These are phyloP conservation scores for Hippopotamyrus pictus DNA, from an alignment of 2,797 vertebrate species.

Conservation along the genomic window DNA sequence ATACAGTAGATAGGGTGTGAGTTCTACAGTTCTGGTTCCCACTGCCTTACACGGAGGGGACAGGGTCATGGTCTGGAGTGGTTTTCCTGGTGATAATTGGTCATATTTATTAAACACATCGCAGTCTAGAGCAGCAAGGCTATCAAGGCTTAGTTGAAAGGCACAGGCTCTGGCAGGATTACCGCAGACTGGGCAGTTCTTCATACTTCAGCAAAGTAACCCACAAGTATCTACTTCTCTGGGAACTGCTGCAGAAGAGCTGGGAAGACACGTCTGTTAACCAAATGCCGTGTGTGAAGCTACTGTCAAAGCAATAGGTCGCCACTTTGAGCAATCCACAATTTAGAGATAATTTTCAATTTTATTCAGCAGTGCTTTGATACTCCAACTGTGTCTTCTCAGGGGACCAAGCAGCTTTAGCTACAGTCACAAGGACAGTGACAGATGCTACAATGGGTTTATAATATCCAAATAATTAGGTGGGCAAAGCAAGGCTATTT, in stretches of 20 bases:
- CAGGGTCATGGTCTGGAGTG: background rate
- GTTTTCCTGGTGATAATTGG: background rate
- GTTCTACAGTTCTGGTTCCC: background rate
- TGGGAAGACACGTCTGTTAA: background rate
- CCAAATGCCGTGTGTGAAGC: background rate
- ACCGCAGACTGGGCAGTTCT: background rate
- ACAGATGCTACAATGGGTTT: background rate
- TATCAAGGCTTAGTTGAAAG: background rate
- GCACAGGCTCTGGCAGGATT: background rate
- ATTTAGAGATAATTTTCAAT: background rate
- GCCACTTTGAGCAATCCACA: background rate
- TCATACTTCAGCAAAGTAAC: background rate
- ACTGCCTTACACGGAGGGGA: background rate
- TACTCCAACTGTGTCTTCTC: background rate
- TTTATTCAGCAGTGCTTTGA: background rate
- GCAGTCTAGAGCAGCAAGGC: background rate
- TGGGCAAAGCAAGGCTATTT: background rate
- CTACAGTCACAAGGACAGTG: background rate
- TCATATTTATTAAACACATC: background rate
- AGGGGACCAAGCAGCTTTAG: background rate
- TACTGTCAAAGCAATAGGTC: background rate
- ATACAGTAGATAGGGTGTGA: background rate
- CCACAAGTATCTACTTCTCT: background rate
- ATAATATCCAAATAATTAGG: background rate
- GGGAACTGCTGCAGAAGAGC: background rate